These are phyloP conservation scores for Agrochola lota DNA, from an alignment of 2,888 invertebrate species.

Conservation along the genomic window DNA sequence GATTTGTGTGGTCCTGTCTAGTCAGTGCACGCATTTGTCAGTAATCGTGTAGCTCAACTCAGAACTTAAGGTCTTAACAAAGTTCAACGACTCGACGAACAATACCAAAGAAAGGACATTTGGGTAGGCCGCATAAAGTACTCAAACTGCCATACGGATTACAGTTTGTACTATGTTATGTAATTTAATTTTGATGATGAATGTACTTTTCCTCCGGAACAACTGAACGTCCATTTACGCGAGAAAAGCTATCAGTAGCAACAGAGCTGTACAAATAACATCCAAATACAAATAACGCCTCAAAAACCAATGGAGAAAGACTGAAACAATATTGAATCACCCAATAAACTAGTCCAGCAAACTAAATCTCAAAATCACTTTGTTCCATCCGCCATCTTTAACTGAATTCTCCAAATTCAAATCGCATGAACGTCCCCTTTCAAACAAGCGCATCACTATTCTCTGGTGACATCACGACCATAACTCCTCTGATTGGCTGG, in stretches of 20 bases:
- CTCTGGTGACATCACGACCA: constrained; percentile 62
- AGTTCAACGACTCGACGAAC: too few relatives aligned
- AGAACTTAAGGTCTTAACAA: too few relatives aligned
- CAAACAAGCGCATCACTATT: constrained; percentile 60
- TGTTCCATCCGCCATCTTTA: constrained; percentile 44
- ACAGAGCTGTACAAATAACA: not conserved
- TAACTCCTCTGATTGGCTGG: constrained; percentile 72
- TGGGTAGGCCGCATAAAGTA: too few relatives aligned
- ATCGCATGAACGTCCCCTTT: constrained; percentile 46
- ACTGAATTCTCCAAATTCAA: constrained; percentile 55
- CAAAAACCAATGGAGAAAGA: not conserved
- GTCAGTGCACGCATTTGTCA: too few relatives aligned
- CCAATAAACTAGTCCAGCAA: constrained; percentile 16
- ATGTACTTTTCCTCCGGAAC: not conserved
- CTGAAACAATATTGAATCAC: constrained; percentile 5
- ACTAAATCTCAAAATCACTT: constrained; percentile 27
- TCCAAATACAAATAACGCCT: not conserved
- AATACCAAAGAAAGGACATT: too few relatives aligned
- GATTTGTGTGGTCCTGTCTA: too few relatives aligned
- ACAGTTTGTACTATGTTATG: not conserved
- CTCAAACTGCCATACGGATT: not conserved
- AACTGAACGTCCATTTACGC: too few relatives aligned
- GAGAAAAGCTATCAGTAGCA: not conserved
- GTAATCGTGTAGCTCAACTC: too few relatives aligned
- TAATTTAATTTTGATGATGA: not conserved